phyloP scores from a whole-genome alignment of 1,140 invertebrate genomes.

The Brachionus asplanchnoidis region DNA sequence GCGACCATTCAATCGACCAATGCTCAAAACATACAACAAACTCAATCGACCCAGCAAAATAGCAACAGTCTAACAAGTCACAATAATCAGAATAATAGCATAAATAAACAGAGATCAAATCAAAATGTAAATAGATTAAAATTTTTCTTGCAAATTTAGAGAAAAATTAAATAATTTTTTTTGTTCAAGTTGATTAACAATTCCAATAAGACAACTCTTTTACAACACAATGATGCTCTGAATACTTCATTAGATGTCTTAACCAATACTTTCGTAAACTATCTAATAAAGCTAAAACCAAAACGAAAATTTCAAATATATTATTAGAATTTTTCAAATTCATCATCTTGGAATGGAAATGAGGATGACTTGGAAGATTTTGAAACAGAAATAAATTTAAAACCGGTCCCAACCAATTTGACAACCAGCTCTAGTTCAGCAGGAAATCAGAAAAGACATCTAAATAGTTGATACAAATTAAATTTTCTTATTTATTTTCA shows the following conservation, averaged over 20 bases:
- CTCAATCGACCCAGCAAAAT: background rate
- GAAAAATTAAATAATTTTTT: background rate
- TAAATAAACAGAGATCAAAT: background rate
- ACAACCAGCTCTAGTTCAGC: background rate
- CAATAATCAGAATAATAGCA: background rate
- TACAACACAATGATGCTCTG: constrained; percentile 16
- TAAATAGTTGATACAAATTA: background rate
- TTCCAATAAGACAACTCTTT: constrained; percentile 15
- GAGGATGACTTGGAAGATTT: constrained; percentile 39
- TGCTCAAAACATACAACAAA: background rate
- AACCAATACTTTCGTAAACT: constrained; percentile 6
- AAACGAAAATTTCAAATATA: background rate
- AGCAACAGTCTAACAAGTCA: background rate
- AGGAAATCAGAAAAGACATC: constrained; percentile 14
- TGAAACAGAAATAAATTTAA: constrained; percentile 31
- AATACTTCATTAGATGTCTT: constrained; percentile 22
- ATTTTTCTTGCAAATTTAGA: background rate
- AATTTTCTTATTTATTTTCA: background rate
- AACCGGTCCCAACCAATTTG: constrained; percentile 29
- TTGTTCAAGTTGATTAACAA: background rate
- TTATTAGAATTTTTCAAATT: constrained; percentile 38
- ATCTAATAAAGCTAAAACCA: background rate
- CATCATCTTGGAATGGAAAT: constrained; percentile 40
- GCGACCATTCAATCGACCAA: background rate
- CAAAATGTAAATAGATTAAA: background rate